phyloP scores from a whole-genome alignment of 2,888 invertebrate species.

The Lymantria monacha region DNA sequence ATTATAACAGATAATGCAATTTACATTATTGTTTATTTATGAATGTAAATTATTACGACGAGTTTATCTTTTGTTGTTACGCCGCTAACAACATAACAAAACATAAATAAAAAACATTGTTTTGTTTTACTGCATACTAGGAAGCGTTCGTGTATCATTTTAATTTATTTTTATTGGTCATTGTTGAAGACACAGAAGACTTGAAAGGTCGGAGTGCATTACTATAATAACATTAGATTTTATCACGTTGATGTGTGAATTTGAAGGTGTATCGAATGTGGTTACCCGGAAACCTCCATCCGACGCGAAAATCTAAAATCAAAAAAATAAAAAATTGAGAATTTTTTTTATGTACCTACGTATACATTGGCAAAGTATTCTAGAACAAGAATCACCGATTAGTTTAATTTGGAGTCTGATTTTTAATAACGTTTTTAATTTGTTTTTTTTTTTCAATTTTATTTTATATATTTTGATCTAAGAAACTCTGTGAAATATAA shows the following conservation, averaged over 20 bases:
- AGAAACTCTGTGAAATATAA: no score
- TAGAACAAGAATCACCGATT: no score
- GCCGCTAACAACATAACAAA: neutral
- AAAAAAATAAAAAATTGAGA: no score
- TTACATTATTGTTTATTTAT: slow-evolving; percentile 19
- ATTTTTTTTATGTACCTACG: no score
- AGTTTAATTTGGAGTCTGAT: no score
- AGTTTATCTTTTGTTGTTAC: slow-evolving; percentile 12
- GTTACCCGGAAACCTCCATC: no score
- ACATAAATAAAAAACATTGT: slow-evolving; percentile 7
- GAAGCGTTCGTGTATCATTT: slow-evolving; percentile 18
- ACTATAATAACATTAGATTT: slow-evolving; percentile 7
- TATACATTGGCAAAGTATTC: no score
- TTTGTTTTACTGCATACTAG: slow-evolving; percentile 12
- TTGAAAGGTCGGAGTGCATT: slow-evolving; percentile 17
- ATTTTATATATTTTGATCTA: no score
- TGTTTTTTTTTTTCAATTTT: no score
- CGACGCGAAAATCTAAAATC: no score
- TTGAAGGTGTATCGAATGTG: neutral
- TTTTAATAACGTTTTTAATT: no score
- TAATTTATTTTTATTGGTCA: slow-evolving; percentile 6
- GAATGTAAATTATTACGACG: slow-evolving; percentile 6
- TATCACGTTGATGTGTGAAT: neutral
- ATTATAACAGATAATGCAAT: slow-evolving; percentile 22
- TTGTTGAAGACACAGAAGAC: slow-evolving; percentile 18